Evolutionary conservation across 2,797 vertebrate species (phyloP).

Genomic region (Sebastes minor): DNA sequence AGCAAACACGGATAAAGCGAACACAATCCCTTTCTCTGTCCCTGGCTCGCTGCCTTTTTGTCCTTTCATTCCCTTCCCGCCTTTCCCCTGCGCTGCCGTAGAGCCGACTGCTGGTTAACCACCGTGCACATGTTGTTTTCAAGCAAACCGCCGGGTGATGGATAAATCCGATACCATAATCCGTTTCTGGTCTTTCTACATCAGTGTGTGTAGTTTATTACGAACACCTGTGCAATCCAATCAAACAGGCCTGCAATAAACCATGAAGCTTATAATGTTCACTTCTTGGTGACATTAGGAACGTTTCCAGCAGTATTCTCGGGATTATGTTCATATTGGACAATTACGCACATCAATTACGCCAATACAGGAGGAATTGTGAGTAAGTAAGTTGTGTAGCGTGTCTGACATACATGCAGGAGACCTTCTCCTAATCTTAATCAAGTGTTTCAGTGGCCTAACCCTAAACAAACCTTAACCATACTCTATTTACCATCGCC

Average conservation of each 20-base stretch:
- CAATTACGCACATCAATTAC: neutral
- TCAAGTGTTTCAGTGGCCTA: too few species aligned
- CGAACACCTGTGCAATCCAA: conserved; percentile 51
- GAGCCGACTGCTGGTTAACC: conserved; percentile 36
- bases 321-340: neutral
- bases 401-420: neutral
- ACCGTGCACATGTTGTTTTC: conserved; percentile 30
- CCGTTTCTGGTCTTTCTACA: conserved; percentile 39
- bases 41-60: conserved; percentile 67
- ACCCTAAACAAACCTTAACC: too few species aligned
- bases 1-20: conserved; percentile 76
- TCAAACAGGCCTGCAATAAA: conserved; percentile 12
- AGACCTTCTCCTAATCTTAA: too few species aligned
- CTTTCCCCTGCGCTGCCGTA: conserved; percentile 26
- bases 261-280: neutral
- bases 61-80: conserved; percentile 60
- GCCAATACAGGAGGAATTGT: neutral
- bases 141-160: conserved; percentile 36
- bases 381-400: neutral
- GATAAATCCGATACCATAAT: conserved; percentile 60
- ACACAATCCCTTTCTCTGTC: conserved; percentile 66
- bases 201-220: conserved; percentile 39
- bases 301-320: neutral
- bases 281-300: neutral
- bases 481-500: too few species aligned